Evolutionary conservation across 2,888 invertebrate genomes (phyloP).

Genomic region (Chalcis sispes): DNA sequence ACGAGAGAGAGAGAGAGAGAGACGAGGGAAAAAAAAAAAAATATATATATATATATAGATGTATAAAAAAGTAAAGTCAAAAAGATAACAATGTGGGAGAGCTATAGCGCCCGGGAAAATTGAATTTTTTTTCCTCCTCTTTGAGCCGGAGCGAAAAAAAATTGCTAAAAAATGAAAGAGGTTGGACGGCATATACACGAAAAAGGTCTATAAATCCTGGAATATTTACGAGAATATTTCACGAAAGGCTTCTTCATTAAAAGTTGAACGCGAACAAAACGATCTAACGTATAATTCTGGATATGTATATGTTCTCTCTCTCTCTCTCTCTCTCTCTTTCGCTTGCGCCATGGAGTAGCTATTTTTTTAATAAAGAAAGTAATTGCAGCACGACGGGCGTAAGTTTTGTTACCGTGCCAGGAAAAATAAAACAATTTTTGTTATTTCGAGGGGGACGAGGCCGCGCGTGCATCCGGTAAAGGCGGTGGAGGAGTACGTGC

Average conservation of each 20-base stretch:
- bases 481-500: too few relatives aligned
- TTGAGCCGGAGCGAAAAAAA: conserved; percentile 20
- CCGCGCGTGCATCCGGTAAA: too few relatives aligned
- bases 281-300: neutral
- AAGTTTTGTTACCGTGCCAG: conserved; percentile 16
- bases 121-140: conserved; percentile 37
- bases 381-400: neutral
- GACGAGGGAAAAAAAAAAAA: too few relatives aligned
- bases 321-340: neutral
- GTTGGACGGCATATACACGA: neutral
- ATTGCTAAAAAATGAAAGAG: conserved; percentile 33
- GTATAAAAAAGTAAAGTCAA: neutral
- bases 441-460: too few relatives aligned
- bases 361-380: conserved; percentile 38
- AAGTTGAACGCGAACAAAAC: conserved; percentile 8
- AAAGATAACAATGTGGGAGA: neutral
- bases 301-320: neutral
- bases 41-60: neutral
- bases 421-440: conserved; percentile 24
- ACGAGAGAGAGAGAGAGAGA: conserved; percentile 6
- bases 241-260: conserved; percentile 30
- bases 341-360: too few relatives aligned
- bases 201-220: conserved; percentile 37
- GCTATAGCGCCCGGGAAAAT: conserved; percentile 12
- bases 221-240: conserved; percentile 44